These are phyloP conservation scores for Opisthograptis luteolata DNA, from an alignment of 2,888 invertebrate genomes.

Conservation along the genomic window DNA sequence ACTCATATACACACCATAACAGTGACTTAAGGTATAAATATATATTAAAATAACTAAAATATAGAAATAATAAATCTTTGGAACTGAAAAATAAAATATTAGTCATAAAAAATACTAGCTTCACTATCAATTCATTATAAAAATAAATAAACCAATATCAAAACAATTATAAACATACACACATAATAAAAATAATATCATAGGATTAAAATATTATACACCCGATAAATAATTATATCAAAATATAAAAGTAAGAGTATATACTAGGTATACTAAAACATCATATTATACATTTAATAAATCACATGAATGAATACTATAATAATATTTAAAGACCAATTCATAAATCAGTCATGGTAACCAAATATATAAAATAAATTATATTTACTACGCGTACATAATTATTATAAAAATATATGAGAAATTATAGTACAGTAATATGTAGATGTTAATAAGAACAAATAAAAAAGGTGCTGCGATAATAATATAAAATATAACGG, in stretches of 20 bases:
- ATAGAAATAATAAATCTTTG: conserved; percentile 70
- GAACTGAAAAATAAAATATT: conserved; percentile 54
- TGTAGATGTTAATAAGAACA: neutral
- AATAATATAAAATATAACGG: conserved; percentile 46
- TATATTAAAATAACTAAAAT: conserved; percentile 47
- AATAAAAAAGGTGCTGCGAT: neutral
- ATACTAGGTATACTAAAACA: conserved; percentile 28
- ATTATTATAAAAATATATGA: conserved; percentile 41
- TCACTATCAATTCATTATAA: conserved; percentile 15
- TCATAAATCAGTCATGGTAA: conserved; percentile 52
- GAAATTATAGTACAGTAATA: conserved; percentile 25
- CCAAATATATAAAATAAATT: conserved; percentile 31
- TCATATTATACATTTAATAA: conserved; percentile 34
- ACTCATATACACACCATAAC: conserved; percentile 55
- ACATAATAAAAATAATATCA: conserved; percentile 15
- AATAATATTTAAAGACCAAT: conserved; percentile 35
- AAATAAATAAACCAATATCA: conserved; percentile 23
- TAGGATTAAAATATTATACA: neutral
- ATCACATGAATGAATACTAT: conserved; percentile 9
- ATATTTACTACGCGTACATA: conserved; percentile 46
- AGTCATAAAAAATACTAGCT: conserved; percentile 50
- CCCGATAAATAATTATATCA: conserved; percentile 35
- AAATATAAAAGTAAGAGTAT: conserved; percentile 16
- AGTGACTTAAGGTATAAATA: conserved; percentile 43
- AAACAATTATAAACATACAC: conserved; percentile 24